Evolutionary conservation across 2,888 invertebrate species (phyloP).

Genomic region (Mythimna impura): DNA sequence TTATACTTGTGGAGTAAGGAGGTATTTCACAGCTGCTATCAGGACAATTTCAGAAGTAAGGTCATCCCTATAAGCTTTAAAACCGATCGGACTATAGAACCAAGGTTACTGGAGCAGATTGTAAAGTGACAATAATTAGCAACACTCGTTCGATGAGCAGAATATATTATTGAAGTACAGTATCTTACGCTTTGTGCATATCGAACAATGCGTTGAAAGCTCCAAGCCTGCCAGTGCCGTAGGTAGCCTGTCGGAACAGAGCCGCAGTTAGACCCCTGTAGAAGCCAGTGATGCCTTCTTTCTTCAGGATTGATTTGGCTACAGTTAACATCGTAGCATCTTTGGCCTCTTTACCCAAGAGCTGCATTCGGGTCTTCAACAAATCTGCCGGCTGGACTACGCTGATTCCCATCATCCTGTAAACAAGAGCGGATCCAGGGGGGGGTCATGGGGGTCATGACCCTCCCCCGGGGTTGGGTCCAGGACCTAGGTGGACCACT

Average conservation of each 20-base stretch:
- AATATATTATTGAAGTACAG: no score
- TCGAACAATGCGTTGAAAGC: constrained; percentile 96
- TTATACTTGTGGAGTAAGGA: not conserved
- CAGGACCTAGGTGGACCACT: no score
- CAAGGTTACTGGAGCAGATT: not conserved
- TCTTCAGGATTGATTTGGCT: constrained; percentile 93
- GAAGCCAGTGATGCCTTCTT: constrained; percentile 95
- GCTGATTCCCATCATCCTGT: constrained; percentile 75
- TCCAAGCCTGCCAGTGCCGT: constrained; percentile 98
- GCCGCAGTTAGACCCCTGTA: constrained; percentile 98
- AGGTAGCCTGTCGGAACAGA: constrained; percentile 98
- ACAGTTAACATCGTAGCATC: constrained; percentile 93
- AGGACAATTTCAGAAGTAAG: not conserved
- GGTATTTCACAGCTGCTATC: not conserved
- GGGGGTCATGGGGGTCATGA: no score
- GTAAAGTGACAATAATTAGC: not conserved
- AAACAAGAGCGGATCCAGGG: no score
- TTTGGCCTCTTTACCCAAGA: constrained; percentile 89
- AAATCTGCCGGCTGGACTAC: constrained; percentile 79
- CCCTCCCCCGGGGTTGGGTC: no score
- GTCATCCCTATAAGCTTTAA: not conserved
- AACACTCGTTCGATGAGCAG: no score
- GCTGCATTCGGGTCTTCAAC: constrained; percentile 80
- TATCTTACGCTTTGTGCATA: constrained; percentile 42
- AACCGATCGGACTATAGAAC: no score